These are phyloP conservation scores for Delichon dasypus DNA, from an alignment of 2,797 vertebrate genomes.

Conservation along the genomic window DNA sequence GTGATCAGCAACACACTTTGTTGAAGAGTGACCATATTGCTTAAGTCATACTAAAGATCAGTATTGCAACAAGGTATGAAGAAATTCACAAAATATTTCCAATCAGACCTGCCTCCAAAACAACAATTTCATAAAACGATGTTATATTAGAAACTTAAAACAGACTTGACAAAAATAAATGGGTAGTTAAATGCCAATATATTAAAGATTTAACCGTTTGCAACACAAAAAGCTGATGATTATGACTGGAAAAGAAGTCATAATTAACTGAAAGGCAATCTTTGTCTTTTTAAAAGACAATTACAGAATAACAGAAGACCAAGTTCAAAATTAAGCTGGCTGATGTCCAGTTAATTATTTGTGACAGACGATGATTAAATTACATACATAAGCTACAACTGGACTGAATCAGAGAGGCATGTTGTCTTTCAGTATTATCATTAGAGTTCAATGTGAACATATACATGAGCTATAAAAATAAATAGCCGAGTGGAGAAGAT, in stretches of 20 bases:
- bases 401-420: background rate
- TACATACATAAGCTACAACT: background rate
- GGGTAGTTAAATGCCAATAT: constrained; percentile 55
- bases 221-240: constrained; percentile 69
- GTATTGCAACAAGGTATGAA: constrained; percentile 48
- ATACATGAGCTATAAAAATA: constrained; percentile 52
- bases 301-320: constrained; percentile 19
- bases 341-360: background rate
- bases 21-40: constrained; percentile 34
- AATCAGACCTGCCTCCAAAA: constrained; percentile 1
- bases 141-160: constrained; percentile 54
- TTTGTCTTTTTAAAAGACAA: constrained; percentile 23
- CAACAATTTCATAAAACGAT: constrained; percentile 9
- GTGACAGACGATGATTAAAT: constrained; percentile 5
- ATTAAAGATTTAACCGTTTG: constrained; percentile 54
- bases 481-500: constrained; percentile 72
- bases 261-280: background rate
- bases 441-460: constrained; percentile 63
- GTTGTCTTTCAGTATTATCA: constrained; percentile 49
- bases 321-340: constrained; percentile 6
- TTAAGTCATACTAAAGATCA: constrained; percentile 28
- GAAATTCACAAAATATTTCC: constrained; percentile 36
- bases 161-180: constrained; percentile 65
- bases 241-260: constrained; percentile 34
- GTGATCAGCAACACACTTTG: background rate